phyloP scores from a whole-genome alignment of 30 jellyfish, hydroid and myxozoan species.

The Sanderia malayensis region DNA sequence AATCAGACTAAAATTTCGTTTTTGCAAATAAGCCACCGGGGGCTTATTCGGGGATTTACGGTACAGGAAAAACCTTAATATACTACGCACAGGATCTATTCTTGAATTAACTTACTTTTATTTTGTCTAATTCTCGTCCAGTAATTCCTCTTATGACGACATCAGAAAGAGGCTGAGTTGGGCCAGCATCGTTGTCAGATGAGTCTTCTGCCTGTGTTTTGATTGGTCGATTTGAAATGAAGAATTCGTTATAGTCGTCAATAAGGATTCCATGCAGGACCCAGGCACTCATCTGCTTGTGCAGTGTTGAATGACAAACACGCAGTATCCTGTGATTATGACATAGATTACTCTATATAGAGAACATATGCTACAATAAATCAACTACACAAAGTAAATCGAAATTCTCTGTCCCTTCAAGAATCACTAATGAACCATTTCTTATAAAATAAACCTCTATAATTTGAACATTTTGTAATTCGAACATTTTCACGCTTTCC shows the following conservation, averaged over 20 bases:
- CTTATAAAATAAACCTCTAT: no score
- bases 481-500: no score
- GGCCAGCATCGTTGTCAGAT: slow-evolving; percentile 8
- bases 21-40: no score
- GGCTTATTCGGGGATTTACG: no score
- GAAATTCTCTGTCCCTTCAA: no score
- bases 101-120: no score
- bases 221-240: slow-evolving; percentile 54
- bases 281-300: slow-evolving; percentile 94
- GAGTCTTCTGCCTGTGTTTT: slow-evolving; percentile 13
- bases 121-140: slow-evolving; percentile 76
- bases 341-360: no score
- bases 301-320: slow-evolving; percentile 80
- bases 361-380: no score
- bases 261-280: slow-evolving; percentile 74
- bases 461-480: no score
- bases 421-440: no score
- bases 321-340: slow-evolving; percentile 65
- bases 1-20: no score
- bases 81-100: neutral
- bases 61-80: neutral
- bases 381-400: no score
- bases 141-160: slow-evolving; percentile 67
- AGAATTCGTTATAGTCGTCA: slow-evolving; percentile 88
- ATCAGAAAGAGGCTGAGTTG: slow-evolving; percentile 43